Percentiles rank a stretch among this genome's conserved stretches.
Conservation (phyloP, 1,140 invertebrate genomes). For the Zaprionus taronus region DNA sequence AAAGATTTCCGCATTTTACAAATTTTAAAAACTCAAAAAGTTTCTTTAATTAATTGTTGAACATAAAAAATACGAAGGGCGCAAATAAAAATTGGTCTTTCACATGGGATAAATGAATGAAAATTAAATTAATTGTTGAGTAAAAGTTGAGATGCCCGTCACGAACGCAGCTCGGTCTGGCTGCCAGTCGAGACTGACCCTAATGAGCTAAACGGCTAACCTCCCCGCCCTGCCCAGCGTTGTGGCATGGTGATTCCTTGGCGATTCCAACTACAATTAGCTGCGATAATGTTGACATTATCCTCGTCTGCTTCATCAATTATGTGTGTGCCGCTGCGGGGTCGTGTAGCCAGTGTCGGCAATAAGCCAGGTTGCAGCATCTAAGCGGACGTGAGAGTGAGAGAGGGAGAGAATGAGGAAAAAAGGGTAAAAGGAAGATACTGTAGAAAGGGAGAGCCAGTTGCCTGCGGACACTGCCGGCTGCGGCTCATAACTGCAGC, state of each 20-base stretch:
- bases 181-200: constrained; percentile 19
- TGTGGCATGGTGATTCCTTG: not conserved
- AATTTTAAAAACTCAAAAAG: not conserved
- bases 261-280: constrained; percentile 42
- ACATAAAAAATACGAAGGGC: not conserved
- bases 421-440: not conserved
- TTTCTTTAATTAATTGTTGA: not conserved
- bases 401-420: not conserved
- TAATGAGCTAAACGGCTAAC: constrained; percentile 28
- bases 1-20: not conserved
- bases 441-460: not conserved
- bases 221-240: too few relatives aligned
- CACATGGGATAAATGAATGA: constrained; percentile 3
- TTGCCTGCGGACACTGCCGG: not conserved
- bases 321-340: constrained; percentile 25
- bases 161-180: not conserved
- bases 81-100: constrained; percentile 2
- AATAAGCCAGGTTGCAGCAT: constrained; percentile 28
- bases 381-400: not conserved
- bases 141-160: not conserved
- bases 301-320: constrained; percentile 43
- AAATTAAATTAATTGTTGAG: constrained; percentile 7
- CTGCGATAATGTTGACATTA: constrained; percentile 50
- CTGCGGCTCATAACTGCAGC: constrained; percentile 1
- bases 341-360: not conserved